Conservation (phyloP, 1,140 invertebrate genomes). For the Drosophila repleta region DNA sequence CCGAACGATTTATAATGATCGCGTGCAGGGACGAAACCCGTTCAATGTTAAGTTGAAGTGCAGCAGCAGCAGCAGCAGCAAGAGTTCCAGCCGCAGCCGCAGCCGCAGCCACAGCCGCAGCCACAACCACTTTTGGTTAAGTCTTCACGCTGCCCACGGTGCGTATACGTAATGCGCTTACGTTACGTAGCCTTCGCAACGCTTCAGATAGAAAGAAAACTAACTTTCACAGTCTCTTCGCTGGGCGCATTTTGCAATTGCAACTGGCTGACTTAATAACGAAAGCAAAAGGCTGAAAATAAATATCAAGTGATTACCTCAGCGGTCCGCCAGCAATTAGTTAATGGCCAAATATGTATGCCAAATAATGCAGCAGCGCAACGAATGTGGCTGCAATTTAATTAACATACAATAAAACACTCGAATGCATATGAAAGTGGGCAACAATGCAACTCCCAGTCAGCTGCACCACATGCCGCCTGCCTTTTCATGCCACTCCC, state of each 20-base stretch:
- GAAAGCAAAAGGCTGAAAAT: neutral
- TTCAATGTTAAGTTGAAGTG: conserved; percentile 79
- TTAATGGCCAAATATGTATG: conserved; percentile 82
- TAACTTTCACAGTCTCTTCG: conserved; percentile 50
- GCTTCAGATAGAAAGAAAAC: conserved; percentile 30
- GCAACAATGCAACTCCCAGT: conserved; percentile 45
- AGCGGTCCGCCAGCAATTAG: conserved; percentile 64
- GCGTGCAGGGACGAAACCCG: conserved; percentile 63
- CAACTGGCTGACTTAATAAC: conserved; percentile 21
- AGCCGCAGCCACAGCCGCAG: conserved; percentile 15
- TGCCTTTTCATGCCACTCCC: conserved; percentile 23
- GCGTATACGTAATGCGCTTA: conserved; percentile 65
- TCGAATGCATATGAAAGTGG: conserved; percentile 66
- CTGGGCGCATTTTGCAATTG: conserved; percentile 36
- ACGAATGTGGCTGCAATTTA: conserved; percentile 57
- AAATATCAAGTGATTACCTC: conserved; percentile 61
- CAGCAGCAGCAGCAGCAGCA: conserved; percentile 24
- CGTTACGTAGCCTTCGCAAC: conserved; percentile 43
- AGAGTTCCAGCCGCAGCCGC: conserved; percentile 3
- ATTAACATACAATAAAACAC: conserved; percentile 78
- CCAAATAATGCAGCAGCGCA: conserved; percentile 62
- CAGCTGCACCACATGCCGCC: conserved; percentile 11
- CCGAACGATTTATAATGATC: conserved; percentile 32
- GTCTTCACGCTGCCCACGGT: conserved; percentile 45
- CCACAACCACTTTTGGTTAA: neutral